These are phyloP conservation scores for Ricordea florida DNA, from an alignment of 92 coral and sea anemone species.

Conservation along the genomic window DNA sequence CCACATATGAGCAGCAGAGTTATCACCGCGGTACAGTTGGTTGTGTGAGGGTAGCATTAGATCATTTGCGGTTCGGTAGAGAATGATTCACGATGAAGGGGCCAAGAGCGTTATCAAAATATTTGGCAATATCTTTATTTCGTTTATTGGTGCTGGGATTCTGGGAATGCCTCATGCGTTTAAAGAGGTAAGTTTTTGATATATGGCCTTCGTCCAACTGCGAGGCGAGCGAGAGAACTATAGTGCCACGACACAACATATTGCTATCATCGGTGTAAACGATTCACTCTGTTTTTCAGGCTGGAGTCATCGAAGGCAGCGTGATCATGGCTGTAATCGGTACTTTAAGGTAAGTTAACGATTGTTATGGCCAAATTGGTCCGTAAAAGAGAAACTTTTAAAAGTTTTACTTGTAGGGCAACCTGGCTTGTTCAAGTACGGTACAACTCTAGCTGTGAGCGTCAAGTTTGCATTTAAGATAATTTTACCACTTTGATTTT, in stretches of 20 bases:
- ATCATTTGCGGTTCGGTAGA: constrained; percentile 18
- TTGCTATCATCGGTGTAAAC: neutral
- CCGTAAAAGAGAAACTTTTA: too few relatives aligned
- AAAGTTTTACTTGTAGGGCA: too few relatives aligned
- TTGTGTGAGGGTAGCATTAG: neutral
- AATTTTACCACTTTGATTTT: too few relatives aligned
- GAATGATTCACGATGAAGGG: constrained; percentile 79
- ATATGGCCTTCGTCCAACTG: neutral
- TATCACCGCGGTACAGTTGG: too few relatives aligned
- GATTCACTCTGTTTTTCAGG: constrained; percentile 46
- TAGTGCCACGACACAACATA: constrained; percentile 39
- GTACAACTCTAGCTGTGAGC: too few relatives aligned
- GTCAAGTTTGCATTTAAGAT: too few relatives aligned
- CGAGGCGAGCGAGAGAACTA: neutral
- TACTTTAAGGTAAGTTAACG: constrained; percentile 80
- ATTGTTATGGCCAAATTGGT: neutral
- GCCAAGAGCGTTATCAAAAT: constrained; percentile 93
- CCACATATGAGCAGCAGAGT: neutral
- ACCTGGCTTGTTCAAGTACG: too few relatives aligned
- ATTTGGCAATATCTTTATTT: constrained; percentile 94
- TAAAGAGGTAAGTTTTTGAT: constrained; percentile 74
- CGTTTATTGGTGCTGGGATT: constrained; percentile 99
- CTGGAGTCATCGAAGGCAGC: constrained; percentile 91
- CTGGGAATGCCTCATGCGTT: constrained; percentile 98
- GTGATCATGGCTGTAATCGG: constrained; percentile 89